Conservation (phyloP, 2,113 vertebrate genomes). For the Bambusicola thoracicus region DNA sequence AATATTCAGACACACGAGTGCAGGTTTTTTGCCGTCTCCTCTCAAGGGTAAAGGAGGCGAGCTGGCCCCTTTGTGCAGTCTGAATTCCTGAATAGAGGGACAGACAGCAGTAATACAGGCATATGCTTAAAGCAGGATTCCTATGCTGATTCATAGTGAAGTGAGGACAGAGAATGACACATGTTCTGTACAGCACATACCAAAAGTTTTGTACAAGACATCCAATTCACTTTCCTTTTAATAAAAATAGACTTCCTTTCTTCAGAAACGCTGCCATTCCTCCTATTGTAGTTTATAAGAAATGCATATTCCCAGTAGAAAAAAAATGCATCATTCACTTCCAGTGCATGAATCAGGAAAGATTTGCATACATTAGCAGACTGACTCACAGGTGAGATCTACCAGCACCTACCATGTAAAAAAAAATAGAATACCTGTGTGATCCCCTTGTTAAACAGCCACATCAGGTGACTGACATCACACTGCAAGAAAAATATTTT, state of each 20-base stretch:
- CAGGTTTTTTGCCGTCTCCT: neutral
- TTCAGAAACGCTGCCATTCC: slow-evolving; percentile 17
- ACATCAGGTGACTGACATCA: neutral
- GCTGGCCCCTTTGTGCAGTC: neutral
- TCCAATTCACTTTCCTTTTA: slow-evolving; percentile 19
- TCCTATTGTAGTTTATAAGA: neutral
- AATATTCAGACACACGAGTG: neutral
- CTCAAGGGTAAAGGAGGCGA: neutral
- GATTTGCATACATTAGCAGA: neutral
- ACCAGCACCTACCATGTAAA: neutral
- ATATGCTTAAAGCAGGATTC: neutral
- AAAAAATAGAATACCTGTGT: neutral
- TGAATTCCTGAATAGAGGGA: neutral
- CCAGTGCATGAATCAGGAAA: neutral
- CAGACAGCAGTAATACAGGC: neutral
- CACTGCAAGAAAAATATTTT: neutral
- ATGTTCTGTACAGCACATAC: neutral
- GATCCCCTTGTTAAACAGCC: neutral
- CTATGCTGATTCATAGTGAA: neutral
- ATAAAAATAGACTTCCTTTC: slow-evolving; percentile 36
- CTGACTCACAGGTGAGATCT: neutral
- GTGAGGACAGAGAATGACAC: slow-evolving; percentile 4
- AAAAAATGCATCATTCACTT: slow-evolving; percentile 37
- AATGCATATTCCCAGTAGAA: slow-evolving; percentile 38
- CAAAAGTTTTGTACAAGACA: slow-evolving; percentile 4